Percentiles rank a stretch among this genome's conserved stretches.
Conservation (phyloP, 2,888 invertebrate genomes). For the Aphodius granarius region DNA sequence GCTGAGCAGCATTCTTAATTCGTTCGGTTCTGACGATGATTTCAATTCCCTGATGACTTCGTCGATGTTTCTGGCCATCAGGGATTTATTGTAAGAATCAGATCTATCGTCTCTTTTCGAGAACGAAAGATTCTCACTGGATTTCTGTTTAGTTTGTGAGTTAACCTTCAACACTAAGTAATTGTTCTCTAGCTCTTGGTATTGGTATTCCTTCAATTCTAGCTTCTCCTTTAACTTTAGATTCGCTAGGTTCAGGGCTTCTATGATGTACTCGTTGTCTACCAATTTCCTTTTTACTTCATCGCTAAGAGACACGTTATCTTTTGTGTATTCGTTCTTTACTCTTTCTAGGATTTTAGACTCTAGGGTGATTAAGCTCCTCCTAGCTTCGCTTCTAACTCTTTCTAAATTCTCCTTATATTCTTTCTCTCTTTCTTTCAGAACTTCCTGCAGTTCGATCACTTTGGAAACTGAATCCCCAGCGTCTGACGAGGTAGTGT, state of each 20-base stretch:
- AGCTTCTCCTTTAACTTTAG: constrained; percentile 46
- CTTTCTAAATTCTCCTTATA: constrained; percentile 55
- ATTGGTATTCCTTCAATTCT: constrained; percentile 30
- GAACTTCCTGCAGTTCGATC: constrained; percentile 22
- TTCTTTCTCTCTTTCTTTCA: constrained; percentile 55
- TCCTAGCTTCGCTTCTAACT: constrained; percentile 54
- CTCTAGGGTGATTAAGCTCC: constrained; percentile 45
- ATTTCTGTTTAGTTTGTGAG: neutral
- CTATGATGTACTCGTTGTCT: constrained; percentile 30
- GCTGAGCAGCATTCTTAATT: neutral
- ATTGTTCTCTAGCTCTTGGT: constrained; percentile 43
- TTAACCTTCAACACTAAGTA: constrained; percentile 34
- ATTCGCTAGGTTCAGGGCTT: constrained; percentile 36
- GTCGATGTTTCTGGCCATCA: neutral
- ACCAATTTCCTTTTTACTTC: constrained; percentile 34
- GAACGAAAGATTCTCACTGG: neutral
- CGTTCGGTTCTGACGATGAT: neutral
- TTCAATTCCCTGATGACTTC: neutral
- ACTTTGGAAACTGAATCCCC: neutral
- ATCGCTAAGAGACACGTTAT: constrained; percentile 37
- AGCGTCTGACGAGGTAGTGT: neutral
- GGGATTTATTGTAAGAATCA: neutral
- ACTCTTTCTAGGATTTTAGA: constrained; percentile 43
- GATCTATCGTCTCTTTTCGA: neutral
- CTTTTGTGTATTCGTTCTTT: constrained; percentile 36